These are phyloP conservation scores for Sisyra nigra DNA, from an alignment of 2,888 invertebrate species.

Conservation along the genomic window DNA sequence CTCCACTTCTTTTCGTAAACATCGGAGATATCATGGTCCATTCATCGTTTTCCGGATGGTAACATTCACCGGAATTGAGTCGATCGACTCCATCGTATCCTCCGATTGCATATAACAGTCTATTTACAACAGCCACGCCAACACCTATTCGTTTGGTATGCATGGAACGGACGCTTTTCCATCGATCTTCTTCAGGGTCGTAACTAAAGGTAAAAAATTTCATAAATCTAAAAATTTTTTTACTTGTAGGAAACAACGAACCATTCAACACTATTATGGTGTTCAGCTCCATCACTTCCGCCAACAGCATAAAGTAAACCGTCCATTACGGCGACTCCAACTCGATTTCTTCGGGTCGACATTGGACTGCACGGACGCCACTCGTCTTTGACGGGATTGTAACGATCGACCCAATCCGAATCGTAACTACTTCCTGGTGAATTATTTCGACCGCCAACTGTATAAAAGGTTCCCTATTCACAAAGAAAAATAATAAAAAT, in stretches of 20 bases:
- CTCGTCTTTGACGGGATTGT: conserved; percentile 69
- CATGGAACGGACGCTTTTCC: conserved; percentile 64
- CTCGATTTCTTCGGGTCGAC: conserved; percentile 75
- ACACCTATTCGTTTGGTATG: conserved; percentile 63
- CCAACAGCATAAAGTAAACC: conserved; percentile 83
- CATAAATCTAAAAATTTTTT: too few species aligned
- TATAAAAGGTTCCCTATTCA: conserved; percentile 66
- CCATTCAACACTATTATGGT: conserved; percentile 83
- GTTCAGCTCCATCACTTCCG: conserved; percentile 71
- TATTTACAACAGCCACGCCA: conserved; percentile 63
- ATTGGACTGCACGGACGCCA: conserved; percentile 81
- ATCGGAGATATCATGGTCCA: conserved; percentile 73
- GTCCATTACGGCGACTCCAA: conserved; percentile 90
- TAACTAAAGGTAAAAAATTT: conserved; percentile 37
- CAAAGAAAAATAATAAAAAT: conserved; percentile 6
- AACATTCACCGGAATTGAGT: conserved; percentile 70
- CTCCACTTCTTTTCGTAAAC: conserved; percentile 66
- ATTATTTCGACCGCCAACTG: conserved; percentile 85
- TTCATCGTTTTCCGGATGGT: conserved; percentile 82
- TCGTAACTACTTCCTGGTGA: conserved; percentile 76
- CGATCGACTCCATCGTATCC: conserved; percentile 75
- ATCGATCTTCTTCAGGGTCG: conserved; percentile 71
- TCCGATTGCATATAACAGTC: conserved; percentile 67
- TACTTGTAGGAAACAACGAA: conserved; percentile 24
- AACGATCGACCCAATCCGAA: conserved; percentile 77